Evolutionary conservation across 2,888 invertebrate species (phyloP), one percentile per base, ranked within the genome.

Genomic region (Neuroscelio doddi): DNA sequence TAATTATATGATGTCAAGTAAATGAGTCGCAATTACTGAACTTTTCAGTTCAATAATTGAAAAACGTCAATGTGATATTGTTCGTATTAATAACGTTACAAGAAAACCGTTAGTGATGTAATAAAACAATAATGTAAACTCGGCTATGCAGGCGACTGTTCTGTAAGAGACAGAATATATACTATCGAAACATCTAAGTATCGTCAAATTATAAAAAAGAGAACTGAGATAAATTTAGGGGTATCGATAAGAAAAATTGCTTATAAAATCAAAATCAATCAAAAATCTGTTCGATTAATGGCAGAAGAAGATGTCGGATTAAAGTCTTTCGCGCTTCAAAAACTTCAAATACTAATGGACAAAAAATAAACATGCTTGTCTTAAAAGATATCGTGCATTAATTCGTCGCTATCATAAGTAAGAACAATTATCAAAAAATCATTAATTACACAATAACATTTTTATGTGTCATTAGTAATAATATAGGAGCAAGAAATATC

Each of bases 151-250:
- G 45, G 29, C 16, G 45, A 45, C 24, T n/a, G 45, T 45, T 27
- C 14, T 26, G 30, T 7, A 45, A 45, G 12, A 32, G 21, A 32
- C 29, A 47, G 34, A 30, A 47, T 30, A 47, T 32, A 32, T 3
- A 47, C 47, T 21, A 32, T 47, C 1, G 16, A 47, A 3, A 32
- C 34, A 30, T 47, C 47, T 17, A 47, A 21, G n/a, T 12, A 29
- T 32, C 47, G 47, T 1, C 8, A 34, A 47, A 47, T 47, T 9
- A 47, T 47, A 9, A 47, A 30, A 21, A 47, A 47, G 8, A n/a
- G 21, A 34, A 12, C 30, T 3, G 16, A 12, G 4, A n/a, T 12
- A 12, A 47, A 32, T 47, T 30, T 21, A 17, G 5, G 1, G 30
- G 16, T 47, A 9, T 32, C 47, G 1, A 34, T 30, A 12, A 16